Base-by-base conservation (phyloP, 2,888 invertebrate species). In the Tenthredo mesomela region DNA sequence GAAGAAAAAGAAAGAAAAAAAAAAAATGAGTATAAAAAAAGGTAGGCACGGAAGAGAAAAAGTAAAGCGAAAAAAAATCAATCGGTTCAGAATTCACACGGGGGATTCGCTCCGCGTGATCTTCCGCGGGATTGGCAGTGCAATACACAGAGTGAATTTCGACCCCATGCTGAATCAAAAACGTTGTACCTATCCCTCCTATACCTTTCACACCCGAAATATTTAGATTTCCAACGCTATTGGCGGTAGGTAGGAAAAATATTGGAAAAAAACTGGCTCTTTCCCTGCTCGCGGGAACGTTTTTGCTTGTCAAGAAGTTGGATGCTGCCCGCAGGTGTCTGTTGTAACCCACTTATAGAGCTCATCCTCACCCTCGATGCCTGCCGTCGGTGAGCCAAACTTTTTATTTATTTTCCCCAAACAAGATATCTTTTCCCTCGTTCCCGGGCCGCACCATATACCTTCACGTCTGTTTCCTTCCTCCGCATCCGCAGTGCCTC, bases 271-370 rank as follows among this genome's bases (percentile, higher is more conserved):
- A 67, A 61, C 61, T 61, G 21, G 25, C 25, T 61, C n/a, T 33
- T 37, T 37, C 70, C n/a, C 15, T 37, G 29, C 71, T 73, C n/a
- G 43, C 43, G 43, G 43, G 67, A 70, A 43, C 47, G 70, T 67
- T 67, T 67, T 82, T 47, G 70, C 82, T 33, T 82, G 82, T 82
- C 82, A 82, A 82, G 29, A 82, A 82, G 82, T 82, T 70, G 29
- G 82, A 82, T 82, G 43, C 67, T 82, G 87, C 87, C 87, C 83
- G 86, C 86, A 86, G 87, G 87, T 88, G 86, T 87, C 82, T 85
- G 82, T 77, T 78, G 85, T 88, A 88, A 88, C 87, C 87, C 87
- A 86, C 85, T 87, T 88, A 86, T 65, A 58, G 75, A 80, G 78
- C 70, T 84, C 82, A 82, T 84, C 77, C 84, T 84, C 47, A 37